phyloP scores from a whole-genome alignment of 2,113 vertebrate genomes.

The Rhodinocichla rosea region DNA sequence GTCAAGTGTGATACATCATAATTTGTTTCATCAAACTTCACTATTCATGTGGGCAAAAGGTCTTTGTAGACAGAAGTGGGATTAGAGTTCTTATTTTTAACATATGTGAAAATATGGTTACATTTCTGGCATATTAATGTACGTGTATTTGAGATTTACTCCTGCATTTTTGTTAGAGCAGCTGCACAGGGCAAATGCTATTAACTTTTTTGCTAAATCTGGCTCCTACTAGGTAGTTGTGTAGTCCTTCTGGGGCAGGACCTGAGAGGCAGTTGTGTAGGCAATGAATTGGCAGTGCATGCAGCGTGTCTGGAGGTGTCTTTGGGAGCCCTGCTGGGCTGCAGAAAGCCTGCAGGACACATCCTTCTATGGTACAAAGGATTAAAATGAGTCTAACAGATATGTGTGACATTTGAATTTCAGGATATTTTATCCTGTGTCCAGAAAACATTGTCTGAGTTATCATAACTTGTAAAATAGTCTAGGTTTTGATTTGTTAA shows the following conservation, averaged over 20 bases:
- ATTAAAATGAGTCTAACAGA: not conserved
- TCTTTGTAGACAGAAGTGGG: not conserved
- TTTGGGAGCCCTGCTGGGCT: not conserved
- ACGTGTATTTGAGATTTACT: not conserved
- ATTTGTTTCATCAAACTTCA: not conserved
- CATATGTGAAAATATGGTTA: not conserved
- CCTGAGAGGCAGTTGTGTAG: not conserved
- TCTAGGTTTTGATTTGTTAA: not conserved
- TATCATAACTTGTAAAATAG: not conserved
- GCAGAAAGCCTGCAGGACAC: not conserved
- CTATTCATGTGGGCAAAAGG: not conserved
- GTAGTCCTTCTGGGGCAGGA: not conserved
- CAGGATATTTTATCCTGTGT: not conserved
- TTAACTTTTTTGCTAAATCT: not conserved
- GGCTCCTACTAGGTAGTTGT: not conserved
- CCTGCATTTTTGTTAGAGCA: not conserved
- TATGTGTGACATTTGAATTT: not conserved
- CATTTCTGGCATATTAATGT: not conserved
- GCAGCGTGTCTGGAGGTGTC: not conserved
- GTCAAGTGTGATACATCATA: not conserved
- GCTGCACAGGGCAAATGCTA: not conserved
- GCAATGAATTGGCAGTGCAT: not conserved
- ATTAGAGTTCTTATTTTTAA: not conserved
- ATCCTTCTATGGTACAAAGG: not conserved
- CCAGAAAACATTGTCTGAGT: not conserved